Percentiles rank a stretch among this genome's conserved stretches.
phyloP scores from a whole-genome alignment of 2,888 invertebrate genomes.

The Dendrolimus houi region DNA sequence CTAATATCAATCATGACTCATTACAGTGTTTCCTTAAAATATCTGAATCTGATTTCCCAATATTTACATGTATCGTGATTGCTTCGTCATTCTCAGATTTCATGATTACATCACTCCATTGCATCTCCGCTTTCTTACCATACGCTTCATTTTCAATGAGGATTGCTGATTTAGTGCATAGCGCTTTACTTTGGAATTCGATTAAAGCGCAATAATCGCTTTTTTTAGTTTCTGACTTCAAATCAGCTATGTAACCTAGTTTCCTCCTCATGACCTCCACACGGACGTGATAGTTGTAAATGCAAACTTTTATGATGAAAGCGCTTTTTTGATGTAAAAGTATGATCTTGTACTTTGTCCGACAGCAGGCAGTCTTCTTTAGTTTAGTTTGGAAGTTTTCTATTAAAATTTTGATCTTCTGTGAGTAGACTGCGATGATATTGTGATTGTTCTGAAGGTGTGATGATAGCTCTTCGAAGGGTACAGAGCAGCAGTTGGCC shows the following conservation, averaged over 20 bases:
- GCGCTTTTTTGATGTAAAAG: constrained; percentile 64
- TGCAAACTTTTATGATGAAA: constrained; percentile 68
- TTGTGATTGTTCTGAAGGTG: constrained; percentile 60
- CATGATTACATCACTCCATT: constrained; percentile 63
- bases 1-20: constrained; percentile 25
- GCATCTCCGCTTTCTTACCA: constrained; percentile 66
- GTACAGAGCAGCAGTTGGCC: constrained; percentile 57
- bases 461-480: constrained; percentile 58
- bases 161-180: constrained; percentile 62
- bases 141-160: constrained; percentile 64
- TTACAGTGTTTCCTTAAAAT: constrained; percentile 36
- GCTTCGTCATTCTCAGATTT: constrained; percentile 66
- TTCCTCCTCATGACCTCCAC: constrained; percentile 67
- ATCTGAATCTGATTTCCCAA: constrained; percentile 50
- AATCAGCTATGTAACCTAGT: constrained; percentile 57
- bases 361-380: constrained; percentile 64
- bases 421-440: constrained; percentile 66
- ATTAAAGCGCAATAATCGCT: constrained; percentile 64
- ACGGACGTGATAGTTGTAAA: constrained; percentile 65
- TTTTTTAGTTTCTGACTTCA: constrained; percentile 52
- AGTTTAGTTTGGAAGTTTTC: constrained; percentile 69
- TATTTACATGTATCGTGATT: constrained; percentile 66
- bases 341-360: constrained; percentile 68
- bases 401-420: constrained; percentile 67
- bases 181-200: constrained; percentile 66